Conservation (phyloP, 1,140 invertebrate species). For the Caenorhabditis brenneri region DNA sequence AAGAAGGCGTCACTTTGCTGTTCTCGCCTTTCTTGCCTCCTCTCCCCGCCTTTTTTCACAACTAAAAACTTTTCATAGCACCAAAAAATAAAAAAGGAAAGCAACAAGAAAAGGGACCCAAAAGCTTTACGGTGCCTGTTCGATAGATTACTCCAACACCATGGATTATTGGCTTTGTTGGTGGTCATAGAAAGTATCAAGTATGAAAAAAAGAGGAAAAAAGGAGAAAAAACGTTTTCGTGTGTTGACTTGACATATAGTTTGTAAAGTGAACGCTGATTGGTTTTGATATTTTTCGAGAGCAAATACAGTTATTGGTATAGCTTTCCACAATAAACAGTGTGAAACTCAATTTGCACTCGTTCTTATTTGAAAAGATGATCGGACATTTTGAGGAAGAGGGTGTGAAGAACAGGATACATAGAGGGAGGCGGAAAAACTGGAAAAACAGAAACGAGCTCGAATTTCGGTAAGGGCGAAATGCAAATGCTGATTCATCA, state of each 20-base stretch:
- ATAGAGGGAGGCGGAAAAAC: not conserved
- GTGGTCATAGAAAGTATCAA: conserved; percentile 20
- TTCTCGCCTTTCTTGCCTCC: not conserved
- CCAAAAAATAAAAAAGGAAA: not conserved
- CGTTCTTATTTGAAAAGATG: not conserved
- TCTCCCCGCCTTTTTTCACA: too few species aligned
- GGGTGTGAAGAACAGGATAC: not conserved
- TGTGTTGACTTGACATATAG: not conserved
- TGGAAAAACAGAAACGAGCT: conserved; percentile 25
- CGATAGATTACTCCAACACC: not conserved
- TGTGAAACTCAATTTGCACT: not conserved
- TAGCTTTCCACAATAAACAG: not conserved
- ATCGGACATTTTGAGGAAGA: not conserved
- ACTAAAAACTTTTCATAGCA: not conserved
- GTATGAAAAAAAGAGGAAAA: not conserved
- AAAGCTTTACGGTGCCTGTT: not conserved
- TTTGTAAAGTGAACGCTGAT: not conserved
- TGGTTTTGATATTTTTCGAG: conserved; percentile 22
- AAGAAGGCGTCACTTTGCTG: conserved; percentile 25
- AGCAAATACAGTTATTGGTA: conserved; percentile 10
- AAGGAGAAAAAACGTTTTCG: too few species aligned
- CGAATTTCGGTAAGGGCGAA: conserved; percentile 4
- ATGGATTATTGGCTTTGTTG: conserved; percentile 40
- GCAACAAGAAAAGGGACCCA: not conserved
- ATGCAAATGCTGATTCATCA: conserved; percentile 36